Evolutionary conservation across 2,797 vertebrate species (phyloP), one percentile per base, ranked within the genome.

Genomic region (Epinephelus awoara): DNA sequence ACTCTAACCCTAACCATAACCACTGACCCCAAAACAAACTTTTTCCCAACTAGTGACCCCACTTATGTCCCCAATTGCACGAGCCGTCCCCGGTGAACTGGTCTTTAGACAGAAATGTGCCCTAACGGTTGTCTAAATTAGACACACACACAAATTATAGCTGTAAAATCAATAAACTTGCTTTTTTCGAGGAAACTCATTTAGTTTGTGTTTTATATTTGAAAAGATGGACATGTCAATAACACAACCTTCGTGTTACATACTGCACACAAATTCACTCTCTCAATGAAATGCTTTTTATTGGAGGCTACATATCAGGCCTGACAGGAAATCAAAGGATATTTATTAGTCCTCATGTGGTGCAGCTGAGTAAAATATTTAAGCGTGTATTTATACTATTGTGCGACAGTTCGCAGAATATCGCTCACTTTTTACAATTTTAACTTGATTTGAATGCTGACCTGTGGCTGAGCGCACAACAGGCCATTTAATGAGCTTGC

Each of bases 321-420:
- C n/a, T 11, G 75, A 46, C 66, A 47, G 49, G 49, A 74, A 83
- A 75, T 90, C 84, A 76, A 88, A 87, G 82, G 34, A 82, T 82
- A 79, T 82, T 73, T 82, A 79, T 82, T 73, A 75, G 67, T 85
- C 72, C 80, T 79, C 71, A 80, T 83, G 69, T 72, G 38, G 25
- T 64, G 42, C 29, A 69, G 69, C 68, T 51, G 42, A 25, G n/a
- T 49, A 61, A 84, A 81, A 81, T 82, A 77, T 79, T 78, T 78
- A 86, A 72, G 55, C 55, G 25, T 66, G 70, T 70, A 68, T 87
- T 67, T 70, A 68, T 69, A 46, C 42, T n/a, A 15, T 74, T 85
- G 54, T 55, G 27, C 75, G 54, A 54, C 67, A 57, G 63, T 59
- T 58, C 62, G 40, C 80, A 40, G 21, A 67, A 21, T 54, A 23